A percentile compares a stretch with the other conserved stretches of the same genome.
Conservation (phyloP, 2,797 vertebrate genomes). For the Oceanodroma leucorhoa region DNA sequence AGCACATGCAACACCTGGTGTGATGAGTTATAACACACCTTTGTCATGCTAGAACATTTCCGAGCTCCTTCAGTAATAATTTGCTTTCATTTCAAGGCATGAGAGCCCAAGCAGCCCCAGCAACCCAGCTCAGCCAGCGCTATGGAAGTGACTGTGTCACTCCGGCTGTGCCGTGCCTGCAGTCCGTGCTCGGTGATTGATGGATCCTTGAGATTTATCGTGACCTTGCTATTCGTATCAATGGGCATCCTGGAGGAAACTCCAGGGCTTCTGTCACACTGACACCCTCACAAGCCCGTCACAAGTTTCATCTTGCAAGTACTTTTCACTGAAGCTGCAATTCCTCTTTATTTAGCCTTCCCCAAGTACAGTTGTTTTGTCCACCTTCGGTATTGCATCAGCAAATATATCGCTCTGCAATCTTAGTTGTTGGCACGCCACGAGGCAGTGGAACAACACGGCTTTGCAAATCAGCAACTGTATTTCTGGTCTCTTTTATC, state of each 20-base stretch:
- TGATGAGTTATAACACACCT: background rate
- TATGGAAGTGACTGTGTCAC: background rate
- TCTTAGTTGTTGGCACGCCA: background rate
- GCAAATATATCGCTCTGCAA: background rate
- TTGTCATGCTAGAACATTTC: background rate
- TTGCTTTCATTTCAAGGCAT: background rate
- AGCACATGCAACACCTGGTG: background rate
- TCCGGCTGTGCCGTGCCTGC: background rate
- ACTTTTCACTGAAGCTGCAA: slow-evolving; percentile 9
- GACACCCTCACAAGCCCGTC: slow-evolving; percentile 17
- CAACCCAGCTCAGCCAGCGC: background rate
- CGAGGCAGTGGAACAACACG: background rate
- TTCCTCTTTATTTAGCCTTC: slow-evolving; percentile 11
- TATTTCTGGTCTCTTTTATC: background rate
- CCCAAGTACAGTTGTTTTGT: background rate
- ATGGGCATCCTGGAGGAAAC: background rate
- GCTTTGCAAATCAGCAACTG: background rate
- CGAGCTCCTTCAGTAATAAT: background rate
- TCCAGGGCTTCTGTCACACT: slow-evolving; percentile 18
- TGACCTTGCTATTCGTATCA: slow-evolving; percentile 16
- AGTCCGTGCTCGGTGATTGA: background rate
- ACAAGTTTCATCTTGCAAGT: background rate
- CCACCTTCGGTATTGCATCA: background rate
- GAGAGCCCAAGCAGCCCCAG: background rate
- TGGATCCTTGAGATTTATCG: background rate